Evolutionary conservation across 2,113 vertebrate species (phyloP), one percentile per base, ranked within the genome.

Genomic region (Ranitomeya variabilis): DNA sequence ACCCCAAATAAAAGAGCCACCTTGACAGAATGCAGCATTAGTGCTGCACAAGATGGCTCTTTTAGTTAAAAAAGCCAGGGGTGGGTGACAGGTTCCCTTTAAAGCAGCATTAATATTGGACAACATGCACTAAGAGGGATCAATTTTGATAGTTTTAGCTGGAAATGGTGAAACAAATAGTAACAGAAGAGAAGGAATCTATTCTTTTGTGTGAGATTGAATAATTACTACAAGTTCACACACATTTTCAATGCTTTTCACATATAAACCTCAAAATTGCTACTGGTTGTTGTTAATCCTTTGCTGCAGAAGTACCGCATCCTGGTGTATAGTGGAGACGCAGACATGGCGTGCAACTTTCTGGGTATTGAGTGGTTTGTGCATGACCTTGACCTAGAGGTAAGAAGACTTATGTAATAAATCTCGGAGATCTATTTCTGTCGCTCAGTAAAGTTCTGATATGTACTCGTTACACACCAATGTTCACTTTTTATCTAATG

Each of bases 341-440:
- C 26, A 14, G 91, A 91, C 83, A 85, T 85, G 86, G 88, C 86
- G 16, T 92, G 89, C 67, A 91, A 89, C 83, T 94, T 91, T 77
- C 52, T 86, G 3, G 87, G 90, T 13, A 66, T 60, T 12, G 85
- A 91, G 81, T 91, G 81, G 89, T 91, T 89, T 89, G 71, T 90
- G 59, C 85, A 91, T 21, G 64, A 79, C 54, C 87, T 82, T 15
- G 87, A 89, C 52, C 77, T 52, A 76, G 18, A 55, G n/a, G 89
- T 92, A 52, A 21, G 16, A 21, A 76, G 37, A 74, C 31, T 45
- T 51, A 14, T 13, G 67, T 71, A 18, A 73, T 37, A 5, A 45
- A 45, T 45, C 37, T 45, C 37, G 0, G 37, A 45, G 37, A 45
- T 45, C 37, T 26, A 76, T 10, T 51, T 19, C 73, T 15, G 23